Evolutionary conservation across 2,797 vertebrate species (phyloP).

Genomic region (Pachyuromys duprasi): DNA sequence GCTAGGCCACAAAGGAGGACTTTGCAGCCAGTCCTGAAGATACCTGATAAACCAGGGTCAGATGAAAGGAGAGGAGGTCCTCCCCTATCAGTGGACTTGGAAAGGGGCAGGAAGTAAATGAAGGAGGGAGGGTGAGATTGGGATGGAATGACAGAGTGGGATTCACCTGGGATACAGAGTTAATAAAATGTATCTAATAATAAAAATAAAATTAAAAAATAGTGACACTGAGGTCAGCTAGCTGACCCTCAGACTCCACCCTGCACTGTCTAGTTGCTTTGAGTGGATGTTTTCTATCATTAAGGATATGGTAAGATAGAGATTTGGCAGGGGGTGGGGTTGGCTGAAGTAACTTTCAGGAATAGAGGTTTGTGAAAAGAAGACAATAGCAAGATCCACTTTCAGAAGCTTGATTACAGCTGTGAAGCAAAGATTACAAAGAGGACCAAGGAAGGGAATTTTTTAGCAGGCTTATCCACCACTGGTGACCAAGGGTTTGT

Average conservation of each 20-base stretch:
- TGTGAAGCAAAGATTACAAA: constrained; percentile 45
- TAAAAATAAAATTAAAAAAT: no score
- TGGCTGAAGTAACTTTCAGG: neutral
- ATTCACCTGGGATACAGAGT: no score
- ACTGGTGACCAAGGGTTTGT: constrained; percentile 51
- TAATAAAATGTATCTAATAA: no score
- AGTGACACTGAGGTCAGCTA: neutral
- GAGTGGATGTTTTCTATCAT: neutral
- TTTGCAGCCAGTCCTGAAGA: no score
- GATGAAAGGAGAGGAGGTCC: no score
- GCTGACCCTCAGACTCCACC: neutral
- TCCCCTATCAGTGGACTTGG: no score
- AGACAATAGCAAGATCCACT: neutral
- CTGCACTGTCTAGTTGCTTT: constrained; percentile 4
- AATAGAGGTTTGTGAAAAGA: constrained; percentile 32
- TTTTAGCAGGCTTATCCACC: constrained; percentile 38
- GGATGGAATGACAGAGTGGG: no score
- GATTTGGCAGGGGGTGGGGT: neutral
- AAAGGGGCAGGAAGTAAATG: no score
- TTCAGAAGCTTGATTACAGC: constrained; percentile 62
- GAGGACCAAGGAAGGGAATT: constrained; percentile 54
- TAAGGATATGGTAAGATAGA: neutral
- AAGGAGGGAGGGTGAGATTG: no score
- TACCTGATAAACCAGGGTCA: no score
- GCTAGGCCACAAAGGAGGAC: no score